Base-by-base conservation (phyloP, 2,888 invertebrate species). In the Tineola bisselliella region DNA sequence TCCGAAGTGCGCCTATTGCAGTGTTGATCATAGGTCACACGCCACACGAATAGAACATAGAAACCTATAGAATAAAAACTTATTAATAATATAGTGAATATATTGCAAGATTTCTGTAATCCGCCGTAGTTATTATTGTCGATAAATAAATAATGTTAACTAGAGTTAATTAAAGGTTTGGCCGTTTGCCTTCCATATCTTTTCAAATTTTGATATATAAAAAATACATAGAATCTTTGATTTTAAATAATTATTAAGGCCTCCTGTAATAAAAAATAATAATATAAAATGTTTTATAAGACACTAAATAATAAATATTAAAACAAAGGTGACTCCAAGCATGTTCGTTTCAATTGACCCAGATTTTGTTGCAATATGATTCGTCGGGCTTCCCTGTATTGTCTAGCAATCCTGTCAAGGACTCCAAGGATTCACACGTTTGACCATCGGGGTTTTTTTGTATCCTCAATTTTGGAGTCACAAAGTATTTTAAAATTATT, bases 1-100 rank as follows among this genome's bases (percentile, higher is more conserved):
- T 79, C 84, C 86, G 75, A 81, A 77, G 72, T 73, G 76, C 73
- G 70, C 67, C 72, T 75, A 76, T 77, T 84, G 81, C 81, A 77
- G 6, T 10, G 71, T 65, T 64, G 66, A 62, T 69, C 38, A 65
- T 66, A 78, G 80, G 76, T 74, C 79, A 71, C 66, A 65, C 66
- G 66, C 69, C 30, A 56, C 56, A 5, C 30, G 1, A 12, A 10
- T 8, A 25, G 56, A 56, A 56, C n/a, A 56, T 19, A 56, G 56
- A 10, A 18, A 11, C 5, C 56, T 11, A 18, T 30, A 12, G 25
- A 56, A 18, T 56, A 19, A 18, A 19, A 1, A 48, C 1, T 38
- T 38, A 2, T 38, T 6, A 12, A 12, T n/a, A 38, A 38, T 6
- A 38, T 6, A 6, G n/a, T 38, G 31, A 31, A 31, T 38, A n/a